Percentiles rank a stretch among this genome's conserved stretches.
These are phyloP conservation scores for Xylota segnis DNA, from an alignment of 2,888 invertebrate genomes.

Conservation along the genomic window DNA sequence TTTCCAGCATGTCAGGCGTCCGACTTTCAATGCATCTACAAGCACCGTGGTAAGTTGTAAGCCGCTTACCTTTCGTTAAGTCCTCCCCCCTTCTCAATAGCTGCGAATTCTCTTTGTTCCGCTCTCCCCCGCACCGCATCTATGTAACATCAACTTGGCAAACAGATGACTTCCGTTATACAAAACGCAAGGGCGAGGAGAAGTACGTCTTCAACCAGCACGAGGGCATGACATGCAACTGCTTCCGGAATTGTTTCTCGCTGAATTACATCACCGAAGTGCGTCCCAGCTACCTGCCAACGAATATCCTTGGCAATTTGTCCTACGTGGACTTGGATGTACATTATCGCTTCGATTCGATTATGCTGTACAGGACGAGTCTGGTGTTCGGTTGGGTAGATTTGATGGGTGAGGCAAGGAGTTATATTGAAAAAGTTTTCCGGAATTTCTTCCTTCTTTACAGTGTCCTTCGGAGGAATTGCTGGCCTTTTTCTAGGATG, in stretches of 20 bases:
- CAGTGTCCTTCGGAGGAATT: slow-evolving; percentile 85
- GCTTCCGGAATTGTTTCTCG: slow-evolving; percentile 83
- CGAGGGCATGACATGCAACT: slow-evolving; percentile 83
- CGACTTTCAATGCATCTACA: slow-evolving; percentile 81
- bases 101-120: background rate
- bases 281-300: slow-evolving; percentile 81
- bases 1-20: slow-evolving; percentile 79
- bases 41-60: slow-evolving; percentile 80
- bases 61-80: slow-evolving; percentile 30
- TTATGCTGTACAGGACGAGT: slow-evolving; percentile 85
- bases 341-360: slow-evolving; percentile 83
- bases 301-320: slow-evolving; percentile 79
- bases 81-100: background rate
- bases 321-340: slow-evolving; percentile 84
- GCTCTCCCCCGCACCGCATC: background rate
- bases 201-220: slow-evolving; percentile 79
- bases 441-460: slow-evolving; percentile 3
- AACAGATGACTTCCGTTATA: slow-evolving; percentile 80
- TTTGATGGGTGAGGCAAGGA: slow-evolving; percentile 83
- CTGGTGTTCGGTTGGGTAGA: slow-evolving; percentile 85
- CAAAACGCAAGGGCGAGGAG: slow-evolving; percentile 80
- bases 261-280: slow-evolving; percentile 82
- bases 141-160: background rate
- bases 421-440: slow-evolving; percentile 32
- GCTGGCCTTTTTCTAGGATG: slow-evolving; percentile 85